Evolutionary conservation across 1,140 invertebrate species (phyloP).

Genomic region (Polyergus mexicanus): DNA sequence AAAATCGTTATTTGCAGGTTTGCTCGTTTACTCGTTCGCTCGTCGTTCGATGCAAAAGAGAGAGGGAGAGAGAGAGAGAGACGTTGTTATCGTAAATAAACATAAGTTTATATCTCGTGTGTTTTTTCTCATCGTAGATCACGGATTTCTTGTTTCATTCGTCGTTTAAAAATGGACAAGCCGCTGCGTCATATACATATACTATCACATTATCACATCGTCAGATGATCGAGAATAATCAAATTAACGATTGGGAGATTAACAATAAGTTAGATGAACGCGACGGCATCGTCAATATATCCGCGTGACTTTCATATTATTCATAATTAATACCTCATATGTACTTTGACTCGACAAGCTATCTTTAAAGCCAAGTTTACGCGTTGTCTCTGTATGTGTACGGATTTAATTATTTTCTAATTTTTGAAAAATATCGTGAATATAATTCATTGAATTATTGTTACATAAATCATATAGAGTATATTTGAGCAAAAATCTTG

Average conservation of each 20-base stretch:
- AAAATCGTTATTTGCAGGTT: not conserved
- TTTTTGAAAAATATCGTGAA: not conserved
- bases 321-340: conserved; percentile 10
- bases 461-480: not conserved
- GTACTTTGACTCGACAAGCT: conserved; percentile 57
- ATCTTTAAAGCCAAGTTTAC: conserved; percentile 44
- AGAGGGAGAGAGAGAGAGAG: not conserved
- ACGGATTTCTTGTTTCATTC: not conserved
- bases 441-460: not conserved
- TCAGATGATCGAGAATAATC: conserved; percentile 5
- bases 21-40: too few relatives aligned
- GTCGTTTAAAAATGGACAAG: not conserved
- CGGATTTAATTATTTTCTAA: not conserved
- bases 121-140: not conserved
- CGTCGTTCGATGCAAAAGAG: not conserved
- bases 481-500: not conserved
- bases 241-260: not conserved
- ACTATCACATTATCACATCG: conserved; percentile 42
- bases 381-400: not conserved
- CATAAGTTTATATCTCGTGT: not conserved
- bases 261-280: not conserved
- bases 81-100: conserved; percentile 50
- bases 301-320: conserved; percentile 2
- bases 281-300: not conserved
- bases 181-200: not conserved